phyloP scores from a whole-genome alignment of 53 echinoderm and acorn worm species.

The Arbacia lixula region DNA sequence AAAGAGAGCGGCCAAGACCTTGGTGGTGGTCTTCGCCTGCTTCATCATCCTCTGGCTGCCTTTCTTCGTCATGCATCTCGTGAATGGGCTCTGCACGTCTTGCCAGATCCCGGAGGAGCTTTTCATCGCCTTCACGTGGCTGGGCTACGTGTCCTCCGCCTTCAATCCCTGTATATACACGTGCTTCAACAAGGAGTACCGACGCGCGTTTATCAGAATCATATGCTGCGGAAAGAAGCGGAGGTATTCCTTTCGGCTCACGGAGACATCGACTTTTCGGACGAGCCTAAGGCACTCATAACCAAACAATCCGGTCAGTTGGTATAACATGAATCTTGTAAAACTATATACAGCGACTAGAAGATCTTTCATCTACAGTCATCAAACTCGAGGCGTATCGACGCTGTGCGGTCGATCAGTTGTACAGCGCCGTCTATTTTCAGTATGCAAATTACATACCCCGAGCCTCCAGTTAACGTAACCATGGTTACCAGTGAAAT shows the following conservation, averaged over 20 bases:
- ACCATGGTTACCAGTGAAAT: no score
- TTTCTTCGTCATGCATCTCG: conserved; percentile 94
- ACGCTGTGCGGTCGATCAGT: no score
- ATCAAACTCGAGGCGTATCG: no score
- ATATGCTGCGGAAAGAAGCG: conserved; percentile 64
- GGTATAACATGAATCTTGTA: no score
- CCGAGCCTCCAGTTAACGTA: no score
- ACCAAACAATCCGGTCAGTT: no score
- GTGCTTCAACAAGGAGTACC: conserved; percentile 92
- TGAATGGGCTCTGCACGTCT: conserved; percentile 79
- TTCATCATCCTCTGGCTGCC: conserved; percentile 97
- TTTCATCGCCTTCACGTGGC: conserved; percentile 93
- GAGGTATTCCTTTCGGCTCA: conserved; percentile 57
- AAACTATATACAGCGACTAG: no score
- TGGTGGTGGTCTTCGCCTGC: conserved; percentile 94
- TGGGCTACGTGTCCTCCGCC: conserved; percentile 95
- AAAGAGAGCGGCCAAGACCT: conserved; percentile 92
- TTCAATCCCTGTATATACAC: conserved; percentile 99
- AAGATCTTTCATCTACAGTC: no score
- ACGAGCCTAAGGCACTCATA: conserved; percentile 62
- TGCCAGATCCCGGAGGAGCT: conserved; percentile 86
- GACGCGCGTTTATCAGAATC: conserved; percentile 88
- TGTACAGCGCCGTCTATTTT: no score
- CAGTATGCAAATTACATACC: no score
- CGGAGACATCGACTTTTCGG: conserved; percentile 54